Percentiles rank a stretch among this genome's conserved stretches.
Evolutionary conservation across 92 coral and sea anemone species (phyloP).

Genomic region (Phenganax subtilis): DNA sequence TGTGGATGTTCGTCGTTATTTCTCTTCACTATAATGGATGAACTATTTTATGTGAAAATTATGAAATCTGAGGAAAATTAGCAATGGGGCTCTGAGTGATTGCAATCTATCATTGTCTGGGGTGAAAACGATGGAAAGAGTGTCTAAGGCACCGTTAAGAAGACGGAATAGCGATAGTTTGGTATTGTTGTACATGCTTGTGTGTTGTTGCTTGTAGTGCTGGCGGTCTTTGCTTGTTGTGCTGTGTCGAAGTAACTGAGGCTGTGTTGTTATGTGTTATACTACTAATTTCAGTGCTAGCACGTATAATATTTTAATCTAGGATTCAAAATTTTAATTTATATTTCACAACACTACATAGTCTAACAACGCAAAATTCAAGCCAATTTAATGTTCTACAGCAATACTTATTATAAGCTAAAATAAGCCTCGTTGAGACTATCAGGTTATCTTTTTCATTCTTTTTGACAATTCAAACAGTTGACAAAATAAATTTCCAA

Average conservation of each 20-base stretch:
- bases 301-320: too few relatives aligned
- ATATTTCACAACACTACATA: too few relatives aligned
- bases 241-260: background rate
- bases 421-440: too few relatives aligned
- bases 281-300: background rate
- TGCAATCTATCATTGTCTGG: conserved; percentile 21
- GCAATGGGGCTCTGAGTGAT: background rate
- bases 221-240: background rate
- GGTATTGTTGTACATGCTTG: conserved; percentile 20
- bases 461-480: background rate
- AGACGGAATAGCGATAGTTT: conserved; percentile 43
- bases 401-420: too few relatives aligned
- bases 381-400: too few relatives aligned
- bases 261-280: background rate
- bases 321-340: too few relatives aligned
- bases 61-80: background rate
- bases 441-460: background rate
- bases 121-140: conserved; percentile 20
- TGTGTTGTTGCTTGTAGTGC: background rate
- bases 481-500: background rate
- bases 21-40: background rate
- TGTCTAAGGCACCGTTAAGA: conserved; percentile 33
- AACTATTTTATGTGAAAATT: too few relatives aligned
- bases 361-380: too few relatives aligned
- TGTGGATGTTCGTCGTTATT: background rate